Evolutionary conservation across 2,113 vertebrate species (phyloP).

Genomic region (Sarotherodon lohbergeri): DNA sequence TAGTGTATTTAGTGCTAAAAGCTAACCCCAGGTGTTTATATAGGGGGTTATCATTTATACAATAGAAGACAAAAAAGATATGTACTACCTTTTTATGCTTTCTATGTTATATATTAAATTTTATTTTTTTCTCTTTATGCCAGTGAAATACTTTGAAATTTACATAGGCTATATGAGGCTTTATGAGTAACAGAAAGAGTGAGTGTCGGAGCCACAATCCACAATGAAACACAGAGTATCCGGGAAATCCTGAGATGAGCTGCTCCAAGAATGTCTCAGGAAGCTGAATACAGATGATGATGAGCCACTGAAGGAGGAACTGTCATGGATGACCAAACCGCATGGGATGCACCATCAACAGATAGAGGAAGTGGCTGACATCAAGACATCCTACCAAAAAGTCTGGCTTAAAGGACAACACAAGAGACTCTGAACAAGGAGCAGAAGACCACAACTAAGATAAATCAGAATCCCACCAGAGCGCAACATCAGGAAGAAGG

Average conservation of each 20-base stretch:
- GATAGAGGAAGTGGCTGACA: not conserved
- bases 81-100: not conserved
- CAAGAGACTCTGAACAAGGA: not conserved
- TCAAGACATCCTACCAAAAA: not conserved
- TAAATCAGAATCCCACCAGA: not conserved
- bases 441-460: rapidly evolving
- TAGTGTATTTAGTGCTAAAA: not conserved
- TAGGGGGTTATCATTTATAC: not conserved
- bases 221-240: not conserved
- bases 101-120: not conserved
- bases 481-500: not conserved
- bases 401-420: not conserved
- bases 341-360: not conserved
- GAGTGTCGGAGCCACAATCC: not conserved
- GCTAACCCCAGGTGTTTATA: not conserved
- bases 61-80: not conserved
- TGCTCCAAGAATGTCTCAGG: not conserved
- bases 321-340: not conserved
- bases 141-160: not conserved
- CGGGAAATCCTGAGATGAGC: not conserved
- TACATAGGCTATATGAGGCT: not conserved
- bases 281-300: not conserved
- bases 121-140: not conserved
- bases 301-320: not conserved
- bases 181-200: not conserved